Evolutionary conservation across 2,113 vertebrate genomes (phyloP), one percentile per base, ranked within the genome.

Genomic region (Guaruba guarouba): DNA sequence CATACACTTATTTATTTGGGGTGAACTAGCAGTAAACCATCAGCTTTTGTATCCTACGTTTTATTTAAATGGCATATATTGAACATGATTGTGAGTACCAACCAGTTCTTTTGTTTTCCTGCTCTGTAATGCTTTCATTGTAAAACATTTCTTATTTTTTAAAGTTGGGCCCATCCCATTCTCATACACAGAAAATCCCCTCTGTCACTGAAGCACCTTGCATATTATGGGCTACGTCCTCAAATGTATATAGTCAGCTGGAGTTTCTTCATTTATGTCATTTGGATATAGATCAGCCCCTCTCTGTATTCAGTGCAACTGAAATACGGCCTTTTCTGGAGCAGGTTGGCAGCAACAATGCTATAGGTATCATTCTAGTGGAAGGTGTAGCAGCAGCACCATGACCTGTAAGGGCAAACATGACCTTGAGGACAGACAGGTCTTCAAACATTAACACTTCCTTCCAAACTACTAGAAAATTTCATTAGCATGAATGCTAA

Each of bases 351-450:
- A 81, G n/a, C n/a, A 23, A 3, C 23, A 31, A 27, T 49, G n/a
- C 31, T n/a, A 6, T 4, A 55, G 37, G 24, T 29, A 29, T 61
- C 0, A 1, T 43, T 83, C 39, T 48, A 85, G 46, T 37, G 61
- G 24, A 57, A 57, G 0, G 0, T 29, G 25, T 5, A 71, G 77
- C 28, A 71, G 83, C 61, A 55, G 52, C 43, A 39, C 12, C 1
- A 1, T 0, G 2, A 28, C 23, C 55, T 55, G 23, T 43, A 44
- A 57, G 39, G 54, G 29, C 31, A 1, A 3, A 61, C 44, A 19
- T 0, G 3, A 41, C 28, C 61, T 35, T 37, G 54, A 82, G 63
- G 27, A 73, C n/a, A 59, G 71, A 27, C 11, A 44, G 35, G 35
- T 24, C 35, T 82, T 66, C 57, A 44, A 9, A 71, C 41, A 63